These are phyloP conservation scores for Tryphoninae sp. DNA, from an alignment of 2,888 invertebrate genomes.

Conservation along the genomic window DNA sequence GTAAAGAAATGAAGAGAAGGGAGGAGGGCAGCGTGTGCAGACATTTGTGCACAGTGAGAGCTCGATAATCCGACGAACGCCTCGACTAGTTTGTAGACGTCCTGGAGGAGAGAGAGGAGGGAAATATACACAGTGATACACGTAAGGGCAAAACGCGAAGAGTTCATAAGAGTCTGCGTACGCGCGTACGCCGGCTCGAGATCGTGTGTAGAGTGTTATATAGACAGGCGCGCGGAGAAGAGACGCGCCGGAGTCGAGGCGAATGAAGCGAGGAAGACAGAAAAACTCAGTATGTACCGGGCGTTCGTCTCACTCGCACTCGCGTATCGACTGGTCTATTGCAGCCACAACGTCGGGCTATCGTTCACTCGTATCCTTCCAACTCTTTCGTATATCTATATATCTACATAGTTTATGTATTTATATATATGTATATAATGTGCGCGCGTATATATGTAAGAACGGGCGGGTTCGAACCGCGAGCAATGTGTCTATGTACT, in stretches of 20 bases:
- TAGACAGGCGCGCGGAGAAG: neutral
- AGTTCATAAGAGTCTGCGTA: constrained; percentile 46
- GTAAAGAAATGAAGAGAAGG: neutral
- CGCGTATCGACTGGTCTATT: neutral
- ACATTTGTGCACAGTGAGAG: constrained; percentile 1
- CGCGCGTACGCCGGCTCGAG: constrained; percentile 23
- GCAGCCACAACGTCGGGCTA: constrained; percentile 19
- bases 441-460: neutral
- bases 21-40: neutral
- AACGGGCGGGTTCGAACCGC: constrained; percentile 13
- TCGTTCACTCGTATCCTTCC: constrained; percentile 33
- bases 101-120: neutral
- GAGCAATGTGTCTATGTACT: constrained; percentile 31
- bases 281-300: neutral
- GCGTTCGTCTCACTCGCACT: constrained; percentile 27
- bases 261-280: constrained; percentile 15
- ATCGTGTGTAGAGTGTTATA: neutral
- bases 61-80: constrained; percentile 27
- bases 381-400: neutral
- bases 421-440: neutral
- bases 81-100: constrained; percentile 6
- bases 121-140: constrained; percentile 38
- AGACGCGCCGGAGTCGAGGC: neutral
- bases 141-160: constrained; percentile 42
- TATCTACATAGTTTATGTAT: neutral